These are phyloP conservation scores for Calephelis virginiensis DNA, from an alignment of 1,140 invertebrate genomes.

Conservation along the genomic window DNA sequence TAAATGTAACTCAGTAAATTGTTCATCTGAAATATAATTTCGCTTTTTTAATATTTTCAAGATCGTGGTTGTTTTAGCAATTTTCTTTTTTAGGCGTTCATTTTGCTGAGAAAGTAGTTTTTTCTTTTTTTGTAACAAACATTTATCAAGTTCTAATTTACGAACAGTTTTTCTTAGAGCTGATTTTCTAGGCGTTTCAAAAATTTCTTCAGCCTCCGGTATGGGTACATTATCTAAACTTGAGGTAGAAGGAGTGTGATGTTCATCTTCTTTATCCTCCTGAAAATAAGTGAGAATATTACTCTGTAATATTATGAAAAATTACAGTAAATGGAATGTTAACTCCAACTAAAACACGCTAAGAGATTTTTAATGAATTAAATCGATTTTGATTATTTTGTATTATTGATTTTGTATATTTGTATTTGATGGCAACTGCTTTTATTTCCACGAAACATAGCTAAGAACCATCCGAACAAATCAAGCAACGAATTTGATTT, in stretches of 20 bases:
- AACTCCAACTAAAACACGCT: background rate
- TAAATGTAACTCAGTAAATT: background rate
- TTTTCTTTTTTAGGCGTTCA: background rate
- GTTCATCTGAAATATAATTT: background rate
- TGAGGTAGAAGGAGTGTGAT: background rate
- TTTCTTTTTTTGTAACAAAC: background rate
- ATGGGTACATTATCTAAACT: background rate
- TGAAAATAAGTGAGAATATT: background rate
- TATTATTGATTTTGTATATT: background rate
- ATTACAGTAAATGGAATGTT: background rate
- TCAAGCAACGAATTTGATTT: background rate
- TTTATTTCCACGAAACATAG: background rate
- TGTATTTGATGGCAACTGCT: background rate
- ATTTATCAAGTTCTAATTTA: conserved; percentile 4
- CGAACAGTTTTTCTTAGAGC: conserved; percentile 4
- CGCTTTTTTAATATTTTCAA: background rate
- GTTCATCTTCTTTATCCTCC: background rate
- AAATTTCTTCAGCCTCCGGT: background rate
- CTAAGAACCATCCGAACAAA: background rate
- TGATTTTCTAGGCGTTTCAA: background rate
- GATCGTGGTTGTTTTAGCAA: background rate
- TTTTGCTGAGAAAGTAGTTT: background rate
- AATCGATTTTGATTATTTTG: background rate
- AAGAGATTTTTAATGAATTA: background rate
- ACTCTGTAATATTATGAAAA: background rate